Base-by-base conservation (phyloP, 2,888 invertebrate genomes). In the Saturnia japonica region DNA sequence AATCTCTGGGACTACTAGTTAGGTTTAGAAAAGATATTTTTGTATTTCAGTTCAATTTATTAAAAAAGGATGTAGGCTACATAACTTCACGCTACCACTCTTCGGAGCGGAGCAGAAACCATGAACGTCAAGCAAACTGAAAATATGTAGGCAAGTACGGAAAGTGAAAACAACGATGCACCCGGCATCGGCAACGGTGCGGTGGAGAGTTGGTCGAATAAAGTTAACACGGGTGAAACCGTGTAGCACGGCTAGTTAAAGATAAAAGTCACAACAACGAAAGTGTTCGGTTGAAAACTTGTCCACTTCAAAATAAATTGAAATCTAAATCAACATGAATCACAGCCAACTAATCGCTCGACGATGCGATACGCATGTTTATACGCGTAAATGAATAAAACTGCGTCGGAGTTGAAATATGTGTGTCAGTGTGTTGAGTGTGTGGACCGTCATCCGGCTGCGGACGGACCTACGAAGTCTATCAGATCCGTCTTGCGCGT, bases 351-450 rank as follows among this genome's bases (percentile, higher is more conserved):
- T 72, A 73, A 73, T 74, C 54, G 68, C 71, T 42, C 28, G 69
- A 67, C 69, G 68, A 74, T 25, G 67, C 66, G 51, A 70, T 25
- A 66, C 66, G 70, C 67, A 70, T 70, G 70, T 28, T 42, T 54
- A 70, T 62, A 67, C 66, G 83, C 80, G 85, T 88, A 89, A 88
- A 89, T 88, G 88, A 87, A 90, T 89, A 89, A 89, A 89, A 88
- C 84, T 81, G 87, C 84, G 80, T 77, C 79, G 79, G 78, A 80
- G 77, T 60, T 81, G 82, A 78, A 85, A 89, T 85, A 90, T 91
- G 88, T 91, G 79, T 89, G 91, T 90, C 83, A 91, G 91, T 91
- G 79, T 90, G 91, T 85, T 90, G 88, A 82, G 81, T 78, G 79
- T 70, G 75, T 73, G 75, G 76, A 79, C 57, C 77, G 75, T 77